Percentiles rank a stretch among this genome's conserved stretches.
phyloP scores from a whole-genome alignment of 1,140 invertebrate species.

The Lethocerus indicus region DNA sequence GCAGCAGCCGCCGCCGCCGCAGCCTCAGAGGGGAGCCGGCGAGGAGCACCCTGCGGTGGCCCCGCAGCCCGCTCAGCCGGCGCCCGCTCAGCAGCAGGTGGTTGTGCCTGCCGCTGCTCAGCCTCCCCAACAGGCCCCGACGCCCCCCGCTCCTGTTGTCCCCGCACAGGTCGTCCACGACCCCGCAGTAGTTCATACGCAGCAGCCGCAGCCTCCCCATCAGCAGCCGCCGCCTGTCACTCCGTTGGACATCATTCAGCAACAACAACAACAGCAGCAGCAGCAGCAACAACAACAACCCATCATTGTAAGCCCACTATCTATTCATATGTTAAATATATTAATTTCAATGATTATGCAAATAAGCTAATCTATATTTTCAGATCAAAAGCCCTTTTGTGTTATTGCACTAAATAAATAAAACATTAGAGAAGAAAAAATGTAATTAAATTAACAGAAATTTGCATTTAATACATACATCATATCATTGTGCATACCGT shows the following conservation, averaged over 20 bases:
- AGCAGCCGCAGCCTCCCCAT: slow-evolving; percentile 15
- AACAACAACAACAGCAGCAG: slow-evolving; percentile 22
- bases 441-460: no score
- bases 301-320: neutral
- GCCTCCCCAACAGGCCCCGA: neutral
- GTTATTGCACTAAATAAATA: no score
- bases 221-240: slow-evolving; percentile 19
- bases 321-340: neutral
- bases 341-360: no score
- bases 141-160: neutral
- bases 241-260: slow-evolving; percentile 22
- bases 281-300: slow-evolving; percentile 11
- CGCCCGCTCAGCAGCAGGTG: neutral
- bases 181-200: neutral
- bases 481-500: no score
- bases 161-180: neutral
- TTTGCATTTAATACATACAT: no score
- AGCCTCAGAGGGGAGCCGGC: no score
- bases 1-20: slow-evolving; percentile 4
- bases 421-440: no score
- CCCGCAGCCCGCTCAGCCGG: neutral
- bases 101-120: neutral
- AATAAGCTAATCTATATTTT: no score
- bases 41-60: no score
- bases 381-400: no score